These are phyloP conservation scores for Drosophila kohkoa DNA, from an alignment of 1,140 invertebrate genomes.

Conservation along the genomic window DNA sequence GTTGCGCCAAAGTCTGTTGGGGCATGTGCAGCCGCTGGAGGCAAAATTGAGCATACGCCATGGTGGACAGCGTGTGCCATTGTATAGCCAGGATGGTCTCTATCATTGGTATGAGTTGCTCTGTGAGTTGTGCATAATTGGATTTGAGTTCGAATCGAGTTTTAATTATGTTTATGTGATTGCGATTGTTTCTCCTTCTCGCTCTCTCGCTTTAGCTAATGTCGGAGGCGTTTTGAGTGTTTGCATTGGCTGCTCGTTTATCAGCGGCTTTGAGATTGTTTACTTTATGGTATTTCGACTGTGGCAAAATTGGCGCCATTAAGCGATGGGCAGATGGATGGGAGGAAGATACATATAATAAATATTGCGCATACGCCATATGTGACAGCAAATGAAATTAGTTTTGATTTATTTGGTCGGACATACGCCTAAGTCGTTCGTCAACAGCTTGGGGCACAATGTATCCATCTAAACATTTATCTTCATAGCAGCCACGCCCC, in stretches of 20 bases:
- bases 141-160: conserved; percentile 6
- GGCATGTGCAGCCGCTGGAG: not conserved
- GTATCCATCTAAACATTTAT: conserved; percentile 11
- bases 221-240: conserved; percentile 65
- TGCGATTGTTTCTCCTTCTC: not conserved
- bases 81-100: conserved; percentile 35
- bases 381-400: conserved; percentile 57
- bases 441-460: conserved; percentile 39
- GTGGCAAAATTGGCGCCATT: conserved; percentile 60
- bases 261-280: conserved; percentile 68
- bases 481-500: conserved; percentile 38
- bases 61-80: conserved; percentile 15
- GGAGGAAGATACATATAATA: conserved; percentile 34
- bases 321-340: conserved; percentile 19
- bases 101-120: conserved; percentile 46
- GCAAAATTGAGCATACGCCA: conserved; percentile 28
- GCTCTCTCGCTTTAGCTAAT: conserved; percentile 39
- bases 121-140: conserved; percentile 35
- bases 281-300: conserved; percentile 67
- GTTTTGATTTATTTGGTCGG: conserved; percentile 62
- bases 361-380: conserved; percentile 66
- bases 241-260: conserved; percentile 71
- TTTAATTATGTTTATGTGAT: conserved; percentile 4
- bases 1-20: conserved; percentile 31
- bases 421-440: conserved; percentile 48